Conservation (phyloP, 2,113 vertebrate genomes). For the Dicerorhinus sumatrensis region DNA sequence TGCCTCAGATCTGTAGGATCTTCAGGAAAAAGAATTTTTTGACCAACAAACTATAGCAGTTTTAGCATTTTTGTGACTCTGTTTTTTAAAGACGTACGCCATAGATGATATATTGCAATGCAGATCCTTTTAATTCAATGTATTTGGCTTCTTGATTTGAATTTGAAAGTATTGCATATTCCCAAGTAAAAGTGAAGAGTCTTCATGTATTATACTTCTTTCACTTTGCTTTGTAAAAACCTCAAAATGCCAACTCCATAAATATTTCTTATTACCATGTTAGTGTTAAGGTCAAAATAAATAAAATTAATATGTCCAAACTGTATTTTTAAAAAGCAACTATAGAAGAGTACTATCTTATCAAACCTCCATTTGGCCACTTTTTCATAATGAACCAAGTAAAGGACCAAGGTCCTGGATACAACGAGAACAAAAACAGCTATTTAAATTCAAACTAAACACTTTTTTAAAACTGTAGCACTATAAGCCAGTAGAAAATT, state of each 20-base stretch:
- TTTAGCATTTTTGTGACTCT: neutral
- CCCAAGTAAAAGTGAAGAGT: neutral
- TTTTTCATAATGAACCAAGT: neutral
- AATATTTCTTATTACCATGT: neutral
- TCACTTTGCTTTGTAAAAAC: neutral
- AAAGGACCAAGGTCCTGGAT: neutral
- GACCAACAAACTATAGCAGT: neutral
- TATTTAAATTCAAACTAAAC: neutral
- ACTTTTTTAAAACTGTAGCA: neutral
- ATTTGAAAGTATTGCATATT: conserved; percentile 27
- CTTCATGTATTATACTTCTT: neutral
- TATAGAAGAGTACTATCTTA: neutral
- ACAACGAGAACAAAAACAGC: conserved; percentile 18
- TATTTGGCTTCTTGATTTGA: neutral
- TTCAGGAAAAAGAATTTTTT: neutral
- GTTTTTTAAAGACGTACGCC: neutral
- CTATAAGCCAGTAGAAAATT: neutral
- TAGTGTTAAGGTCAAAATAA: conserved; percentile 37
- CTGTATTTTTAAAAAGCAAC: neutral
- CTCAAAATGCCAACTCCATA: conserved; percentile 31
- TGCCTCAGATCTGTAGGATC: neutral
- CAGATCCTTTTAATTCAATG: neutral
- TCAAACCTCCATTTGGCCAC: neutral
- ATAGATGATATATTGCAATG: neutral
- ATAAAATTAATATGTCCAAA: neutral